Conservation (phyloP, 1,140 invertebrate species). For the Pogonomyrmex barbatus region DNA sequence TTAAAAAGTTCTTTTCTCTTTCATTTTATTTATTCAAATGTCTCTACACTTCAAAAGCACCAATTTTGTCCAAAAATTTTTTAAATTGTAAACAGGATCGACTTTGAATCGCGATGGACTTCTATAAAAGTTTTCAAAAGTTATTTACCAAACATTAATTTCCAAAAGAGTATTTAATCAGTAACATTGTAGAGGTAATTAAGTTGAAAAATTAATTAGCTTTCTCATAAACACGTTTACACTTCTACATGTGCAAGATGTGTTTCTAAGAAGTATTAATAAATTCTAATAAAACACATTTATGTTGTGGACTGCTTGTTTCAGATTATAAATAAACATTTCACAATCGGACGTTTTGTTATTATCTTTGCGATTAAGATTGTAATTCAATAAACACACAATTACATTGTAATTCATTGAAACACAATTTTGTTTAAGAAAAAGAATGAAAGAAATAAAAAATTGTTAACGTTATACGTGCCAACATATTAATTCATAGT, state of each 20-base stretch:
- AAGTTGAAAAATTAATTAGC: neutral
- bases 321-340: conserved; percentile 38
- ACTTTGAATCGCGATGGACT: neutral
- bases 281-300: conserved; percentile 14
- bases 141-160: neutral
- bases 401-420: too few relatives aligned
- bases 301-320: conserved; percentile 25
- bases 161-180: neutral
- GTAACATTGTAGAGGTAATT: neutral
- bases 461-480: neutral
- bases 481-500: neutral
- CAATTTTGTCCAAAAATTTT: neutral
- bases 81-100: neutral
- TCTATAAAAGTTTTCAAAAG: neutral
- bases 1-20: neutral
- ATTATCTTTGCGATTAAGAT: conserved; percentile 19
- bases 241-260: neutral
- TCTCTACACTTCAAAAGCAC: neutral
- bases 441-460: neutral
- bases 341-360: conserved; percentile 1
- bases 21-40: neutral
- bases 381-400: conserved; percentile 5
- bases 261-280: conserved; percentile 29
- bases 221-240: neutral
- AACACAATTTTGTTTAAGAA: conserved; percentile 1